These are phyloP conservation scores for Neogobius melanostomus DNA, from an alignment of 2,113 vertebrate species.

Conservation along the genomic window DNA sequence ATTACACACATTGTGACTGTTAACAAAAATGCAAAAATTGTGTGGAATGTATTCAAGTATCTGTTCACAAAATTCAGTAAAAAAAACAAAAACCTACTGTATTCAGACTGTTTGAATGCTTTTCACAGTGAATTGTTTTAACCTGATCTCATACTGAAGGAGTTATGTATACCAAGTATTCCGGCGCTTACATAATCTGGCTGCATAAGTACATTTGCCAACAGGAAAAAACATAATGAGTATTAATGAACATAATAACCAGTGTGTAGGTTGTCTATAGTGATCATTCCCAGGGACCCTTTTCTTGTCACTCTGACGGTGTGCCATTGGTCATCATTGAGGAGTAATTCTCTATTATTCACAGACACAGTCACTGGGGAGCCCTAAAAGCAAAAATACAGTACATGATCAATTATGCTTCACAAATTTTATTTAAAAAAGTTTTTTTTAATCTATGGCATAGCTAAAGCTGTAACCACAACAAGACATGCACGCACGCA, in stretches of 20 bases:
- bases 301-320: slow-evolving; percentile 81
- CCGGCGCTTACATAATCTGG: neutral
- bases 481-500: neutral
- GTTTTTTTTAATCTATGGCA: neutral
- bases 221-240: neutral
- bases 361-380: slow-evolving; percentile 84
- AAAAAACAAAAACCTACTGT: no score
- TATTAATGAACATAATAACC: slow-evolving; percentile 76
- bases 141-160: neutral
- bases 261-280: slow-evolving; percentile 83
- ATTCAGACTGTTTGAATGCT: no score
- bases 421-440: neutral
- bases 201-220: neutral
- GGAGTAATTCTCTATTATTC: slow-evolving; percentile 80
- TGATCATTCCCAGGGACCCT: slow-evolving; percentile 84
- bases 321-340: slow-evolving; percentile 89
- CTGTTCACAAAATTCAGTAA: no score
- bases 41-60: no score
- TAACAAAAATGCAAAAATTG: no score
- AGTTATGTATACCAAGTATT: neutral
- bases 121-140: neutral
- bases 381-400: slow-evolving; percentile 70
- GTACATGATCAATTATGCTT: slow-evolving; percentile 19
- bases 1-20: no score
- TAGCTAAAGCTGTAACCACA: neutral